Evolutionary conservation across 1,140 invertebrate genomes (phyloP).

Genomic region (Lamellibrachia luymesi): DNA sequence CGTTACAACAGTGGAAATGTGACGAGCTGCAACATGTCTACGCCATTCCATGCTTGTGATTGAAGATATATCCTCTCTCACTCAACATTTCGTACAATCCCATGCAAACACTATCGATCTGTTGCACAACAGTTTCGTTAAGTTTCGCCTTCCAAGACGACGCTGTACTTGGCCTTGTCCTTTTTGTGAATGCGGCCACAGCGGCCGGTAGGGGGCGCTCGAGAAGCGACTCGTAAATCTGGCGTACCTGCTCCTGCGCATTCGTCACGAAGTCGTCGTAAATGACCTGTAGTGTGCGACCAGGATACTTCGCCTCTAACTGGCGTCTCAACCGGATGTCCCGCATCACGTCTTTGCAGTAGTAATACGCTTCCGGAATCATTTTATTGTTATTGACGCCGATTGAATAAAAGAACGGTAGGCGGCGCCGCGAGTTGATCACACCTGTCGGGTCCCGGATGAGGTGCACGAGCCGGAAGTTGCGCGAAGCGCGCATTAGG

Average conservation of each 20-base stretch:
- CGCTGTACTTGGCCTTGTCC: background rate
- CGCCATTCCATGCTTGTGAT: too few species aligned
- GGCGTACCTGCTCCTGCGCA: background rate
- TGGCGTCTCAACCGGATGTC: constrained; percentile 9
- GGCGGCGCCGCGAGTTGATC: background rate
- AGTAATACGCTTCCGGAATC: constrained; percentile 7
- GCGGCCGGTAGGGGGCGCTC: background rate
- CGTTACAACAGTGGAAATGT: too few species aligned
- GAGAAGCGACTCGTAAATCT: background rate
- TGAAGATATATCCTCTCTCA: background rate
- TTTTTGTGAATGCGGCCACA: background rate
- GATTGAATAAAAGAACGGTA: background rate
- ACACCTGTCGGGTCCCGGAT: constrained; percentile 21
- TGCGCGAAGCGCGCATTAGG: constrained; percentile 9
- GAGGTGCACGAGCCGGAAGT: constrained; percentile 23
- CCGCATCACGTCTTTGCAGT: constrained; percentile 9
- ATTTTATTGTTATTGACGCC: background rate
- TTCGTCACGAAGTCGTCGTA: constrained; percentile 14
- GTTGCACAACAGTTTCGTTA: background rate
- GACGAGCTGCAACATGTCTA: too few species aligned
- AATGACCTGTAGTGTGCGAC: constrained; percentile 2
- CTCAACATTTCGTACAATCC: background rate
- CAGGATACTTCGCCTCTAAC: constrained; percentile 11
- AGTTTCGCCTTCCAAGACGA: background rate
- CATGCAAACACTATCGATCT: background rate